These are phyloP conservation scores for Plebejus argus DNA, from an alignment of 2,888 invertebrate species.

Conservation along the genomic window DNA sequence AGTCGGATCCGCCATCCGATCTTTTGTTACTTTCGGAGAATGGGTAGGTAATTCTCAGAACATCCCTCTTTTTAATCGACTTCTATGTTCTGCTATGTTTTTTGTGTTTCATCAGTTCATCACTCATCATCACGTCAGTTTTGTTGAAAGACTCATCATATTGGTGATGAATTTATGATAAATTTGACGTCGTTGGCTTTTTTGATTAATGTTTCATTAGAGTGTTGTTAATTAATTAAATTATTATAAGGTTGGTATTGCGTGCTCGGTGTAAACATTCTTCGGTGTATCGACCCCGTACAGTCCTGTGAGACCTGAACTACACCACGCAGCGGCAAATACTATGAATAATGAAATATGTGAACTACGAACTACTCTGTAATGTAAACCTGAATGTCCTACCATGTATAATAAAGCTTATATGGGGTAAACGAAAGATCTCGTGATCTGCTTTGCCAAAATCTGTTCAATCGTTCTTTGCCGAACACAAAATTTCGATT, in stretches of 20 bases:
- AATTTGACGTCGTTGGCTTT: not conserved
- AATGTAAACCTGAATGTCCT: not conserved
- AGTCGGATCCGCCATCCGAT: not conserved
- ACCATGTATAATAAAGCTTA: not conserved
- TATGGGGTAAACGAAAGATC: no score
- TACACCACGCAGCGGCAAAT: constrained; percentile 10
- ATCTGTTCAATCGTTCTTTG: not conserved
- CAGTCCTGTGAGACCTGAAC: constrained; percentile 14
- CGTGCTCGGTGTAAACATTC: constrained; percentile 22
- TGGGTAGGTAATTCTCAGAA: not conserved
- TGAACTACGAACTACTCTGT: constrained; percentile 2
- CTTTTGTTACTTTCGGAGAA: constrained; percentile 11
- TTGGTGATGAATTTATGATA: not conserved
- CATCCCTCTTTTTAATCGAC: not conserved
- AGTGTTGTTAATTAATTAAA: constrained; percentile 9
- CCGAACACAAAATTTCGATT: not conserved
- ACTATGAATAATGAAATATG: not conserved
- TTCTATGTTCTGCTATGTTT: not conserved
- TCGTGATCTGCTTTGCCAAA: no score
- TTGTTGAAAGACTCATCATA: not conserved
- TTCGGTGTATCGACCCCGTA: constrained; percentile 23
- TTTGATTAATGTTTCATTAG: not conserved
- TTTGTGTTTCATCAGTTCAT: not conserved
- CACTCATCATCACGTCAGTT: not conserved
- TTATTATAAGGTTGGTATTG: not conserved